Conservation (phyloP, 2,113 vertebrate genomes). For the Tiliqua scincoides region DNA sequence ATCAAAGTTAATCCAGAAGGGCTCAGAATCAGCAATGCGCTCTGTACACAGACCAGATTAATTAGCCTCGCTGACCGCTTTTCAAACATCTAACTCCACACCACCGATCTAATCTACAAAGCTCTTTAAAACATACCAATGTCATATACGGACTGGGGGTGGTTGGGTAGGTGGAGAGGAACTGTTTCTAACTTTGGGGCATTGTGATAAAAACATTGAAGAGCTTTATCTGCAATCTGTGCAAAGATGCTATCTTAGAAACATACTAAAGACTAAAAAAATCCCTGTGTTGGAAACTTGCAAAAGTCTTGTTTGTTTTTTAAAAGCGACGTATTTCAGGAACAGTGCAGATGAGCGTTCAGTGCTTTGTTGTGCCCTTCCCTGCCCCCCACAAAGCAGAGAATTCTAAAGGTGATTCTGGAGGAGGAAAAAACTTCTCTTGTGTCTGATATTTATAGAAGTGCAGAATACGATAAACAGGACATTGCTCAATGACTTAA, state of each 20-base stretch:
- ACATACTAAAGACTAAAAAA: fast-evolving
- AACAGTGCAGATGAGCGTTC: background rate
- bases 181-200: background rate
- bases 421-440: background rate
- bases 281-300: background rate
- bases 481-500: slow-evolving; percentile 59
- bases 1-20: background rate
- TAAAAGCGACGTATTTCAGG: background rate
- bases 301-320: background rate
- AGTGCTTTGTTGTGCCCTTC: too few species aligned
- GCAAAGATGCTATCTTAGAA: background rate
- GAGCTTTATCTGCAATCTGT: background rate
- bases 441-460: slow-evolving; percentile 12
- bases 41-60: slow-evolving; percentile 33
- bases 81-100: background rate
- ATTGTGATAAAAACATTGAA: slow-evolving; percentile 34
- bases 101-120: slow-evolving; percentile 32
- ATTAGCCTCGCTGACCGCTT: slow-evolving; percentile 33
- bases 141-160: background rate
- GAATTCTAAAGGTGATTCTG: background rate
- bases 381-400: background rate
- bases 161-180: background rate
- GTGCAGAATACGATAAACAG: background rate
- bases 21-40: fast-evolving
- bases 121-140: slow-evolving; percentile 47